Percentiles rank a stretch among this genome's conserved stretches.
These are phyloP conservation scores for Reinhardtius hippoglossoides DNA, from an alignment of 2,113 vertebrate genomes.

Conservation along the genomic window DNA sequence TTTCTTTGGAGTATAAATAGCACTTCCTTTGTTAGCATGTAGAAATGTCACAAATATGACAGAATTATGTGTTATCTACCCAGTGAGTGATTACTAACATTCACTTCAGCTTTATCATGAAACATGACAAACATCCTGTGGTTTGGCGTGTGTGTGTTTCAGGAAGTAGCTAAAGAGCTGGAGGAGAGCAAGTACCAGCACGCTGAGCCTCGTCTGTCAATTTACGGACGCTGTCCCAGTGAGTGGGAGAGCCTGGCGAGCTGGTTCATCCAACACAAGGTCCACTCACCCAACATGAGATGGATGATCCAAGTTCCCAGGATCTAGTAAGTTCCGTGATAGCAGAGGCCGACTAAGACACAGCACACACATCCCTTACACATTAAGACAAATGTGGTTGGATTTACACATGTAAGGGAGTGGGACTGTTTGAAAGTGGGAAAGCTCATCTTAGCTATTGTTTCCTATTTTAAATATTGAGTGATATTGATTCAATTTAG, in stretches of 20 bases:
- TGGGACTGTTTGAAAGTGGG: too few relatives aligned
- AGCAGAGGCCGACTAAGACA: background rate
- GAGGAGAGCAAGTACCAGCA: conserved; percentile 98
- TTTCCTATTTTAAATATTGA: conserved; percentile 1
- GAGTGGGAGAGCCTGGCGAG: conserved; percentile 91
- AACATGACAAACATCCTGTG: conserved; percentile 18
- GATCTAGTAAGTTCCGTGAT: conserved; percentile 92
- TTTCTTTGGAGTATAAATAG: background rate
- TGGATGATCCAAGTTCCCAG: conserved; percentile 98
- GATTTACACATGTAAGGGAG: too few relatives aligned
- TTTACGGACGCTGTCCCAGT: conserved; percentile 90
- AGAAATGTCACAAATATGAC: background rate
- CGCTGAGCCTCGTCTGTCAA: conserved; percentile 93
- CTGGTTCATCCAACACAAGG: conserved; percentile 96
- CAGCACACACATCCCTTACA: background rate
- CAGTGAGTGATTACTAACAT: background rate
- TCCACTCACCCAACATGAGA: conserved; percentile 95
- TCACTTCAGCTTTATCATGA: conserved; percentile 24
- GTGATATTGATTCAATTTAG: background rate
- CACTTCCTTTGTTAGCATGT: background rate
- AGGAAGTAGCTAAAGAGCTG: conserved; percentile 94
- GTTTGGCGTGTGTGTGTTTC: conserved; percentile 17
- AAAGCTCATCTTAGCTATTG: background rate
- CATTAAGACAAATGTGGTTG: background rate
- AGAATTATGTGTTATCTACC: background rate